Evolutionary conservation across 2,888 invertebrate genomes (phyloP).

Genomic region (Anticlea derivata): DNA sequence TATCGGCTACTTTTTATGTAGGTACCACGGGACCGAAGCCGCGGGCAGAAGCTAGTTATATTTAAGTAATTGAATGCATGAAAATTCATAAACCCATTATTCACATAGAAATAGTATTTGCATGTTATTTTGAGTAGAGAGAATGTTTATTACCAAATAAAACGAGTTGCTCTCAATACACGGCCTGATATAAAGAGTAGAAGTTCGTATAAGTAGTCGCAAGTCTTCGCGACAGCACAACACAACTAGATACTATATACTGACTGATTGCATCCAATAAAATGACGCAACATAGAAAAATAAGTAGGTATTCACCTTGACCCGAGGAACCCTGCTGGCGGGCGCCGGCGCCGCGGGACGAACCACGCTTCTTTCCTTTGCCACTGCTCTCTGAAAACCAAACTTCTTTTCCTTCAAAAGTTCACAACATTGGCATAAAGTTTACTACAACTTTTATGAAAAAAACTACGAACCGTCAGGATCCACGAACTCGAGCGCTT

Average conservation of each 20-base stretch:
- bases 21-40: no score
- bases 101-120: no score
- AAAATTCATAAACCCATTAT: no score
- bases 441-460: not conserved
- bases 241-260: not conserved
- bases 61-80: no score
- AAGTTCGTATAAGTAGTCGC: not conserved
- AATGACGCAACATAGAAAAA: constrained; percentile 34
- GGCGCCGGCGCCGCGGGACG: not conserved
- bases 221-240: constrained; percentile 1
- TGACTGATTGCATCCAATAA: constrained; percentile 13
- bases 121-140: no score
- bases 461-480: constrained; percentile 58
- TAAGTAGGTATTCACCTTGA: constrained; percentile 58
- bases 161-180: no score
- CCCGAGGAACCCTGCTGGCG: constrained; percentile 41
- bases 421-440: constrained; percentile 21
- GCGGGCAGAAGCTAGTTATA: no score
- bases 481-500: constrained; percentile 82
- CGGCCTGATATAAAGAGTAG: not conserved
- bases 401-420: no score
- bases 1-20: no score
- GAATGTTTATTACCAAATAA: no score
- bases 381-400: constrained; percentile 61
- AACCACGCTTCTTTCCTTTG: constrained; percentile 56